A percentile compares a stretch with the other conserved stretches of the same genome.
phyloP scores from a whole-genome alignment of 2,113 vertebrate species.

The Symphodus melops region DNA sequence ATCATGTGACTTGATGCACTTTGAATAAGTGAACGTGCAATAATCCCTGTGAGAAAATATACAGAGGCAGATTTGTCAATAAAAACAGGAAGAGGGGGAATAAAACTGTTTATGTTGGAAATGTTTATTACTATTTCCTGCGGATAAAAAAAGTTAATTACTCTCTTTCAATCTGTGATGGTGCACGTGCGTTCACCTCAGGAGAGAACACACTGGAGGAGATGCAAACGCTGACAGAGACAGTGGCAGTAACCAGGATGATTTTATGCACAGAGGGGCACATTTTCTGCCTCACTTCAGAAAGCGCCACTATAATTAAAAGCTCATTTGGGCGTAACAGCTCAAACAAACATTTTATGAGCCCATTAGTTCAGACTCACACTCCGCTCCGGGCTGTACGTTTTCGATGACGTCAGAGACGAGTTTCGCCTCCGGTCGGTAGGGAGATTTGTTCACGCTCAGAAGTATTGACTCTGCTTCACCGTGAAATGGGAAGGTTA shows the following conservation, averaged over 20 bases:
- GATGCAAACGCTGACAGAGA: conserved; percentile 63
- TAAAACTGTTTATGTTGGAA: not conserved
- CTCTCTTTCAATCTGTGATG: conserved; percentile 37
- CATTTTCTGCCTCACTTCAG: conserved; percentile 75
- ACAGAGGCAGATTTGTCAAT: too few species aligned
- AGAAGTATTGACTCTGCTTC: conserved; percentile 56
- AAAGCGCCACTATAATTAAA: conserved; percentile 74
- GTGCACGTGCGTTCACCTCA: conserved; percentile 26
- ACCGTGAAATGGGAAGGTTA: conserved; percentile 15
- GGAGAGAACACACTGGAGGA: conserved; percentile 35
- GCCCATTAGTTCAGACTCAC: conserved; percentile 62
- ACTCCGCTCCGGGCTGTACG: conserved; percentile 50
- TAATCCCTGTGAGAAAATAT: too few species aligned
- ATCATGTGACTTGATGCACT: too few species aligned
- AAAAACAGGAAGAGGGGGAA: not conserved
- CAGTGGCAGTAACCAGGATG: conserved; percentile 59
- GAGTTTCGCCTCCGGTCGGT: conserved; percentile 30
- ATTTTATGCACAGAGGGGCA: conserved; percentile 72
- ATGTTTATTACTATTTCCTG: conserved; percentile 28
- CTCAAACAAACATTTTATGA: conserved; percentile 79
- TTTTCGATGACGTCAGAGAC: conserved; percentile 58
- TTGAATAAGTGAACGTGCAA: too few species aligned
- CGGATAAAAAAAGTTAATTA: conserved; percentile 14
- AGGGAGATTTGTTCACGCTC: conserved; percentile 41
- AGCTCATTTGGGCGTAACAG: conserved; percentile 77